Conservation (phyloP, 2,888 invertebrate genomes). For the Volucella inflata region DNA sequence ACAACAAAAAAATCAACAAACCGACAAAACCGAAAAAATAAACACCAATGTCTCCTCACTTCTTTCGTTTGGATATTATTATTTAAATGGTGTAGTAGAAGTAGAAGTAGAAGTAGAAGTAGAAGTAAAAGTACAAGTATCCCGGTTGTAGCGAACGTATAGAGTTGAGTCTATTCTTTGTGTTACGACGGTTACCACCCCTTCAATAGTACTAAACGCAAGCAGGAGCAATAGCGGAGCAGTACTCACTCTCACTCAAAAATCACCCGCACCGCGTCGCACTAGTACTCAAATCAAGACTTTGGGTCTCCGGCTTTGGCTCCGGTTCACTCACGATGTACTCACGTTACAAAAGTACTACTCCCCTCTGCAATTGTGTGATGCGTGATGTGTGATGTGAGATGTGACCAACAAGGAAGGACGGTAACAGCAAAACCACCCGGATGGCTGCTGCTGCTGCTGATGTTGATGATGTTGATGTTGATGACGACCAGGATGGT, state of each 20-base stretch:
- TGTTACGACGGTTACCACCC: slow-evolving; percentile 66
- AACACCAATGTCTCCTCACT: slow-evolving; percentile 16
- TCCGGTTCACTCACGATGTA: background rate
- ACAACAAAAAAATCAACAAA: background rate
- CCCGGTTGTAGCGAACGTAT: slow-evolving; percentile 61
- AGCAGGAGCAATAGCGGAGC: slow-evolving; percentile 1
- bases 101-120: too few relatives aligned
- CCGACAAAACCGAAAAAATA: background rate
- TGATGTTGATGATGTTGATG: slow-evolving; percentile 32
- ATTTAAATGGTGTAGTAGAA: slow-evolving; percentile 22
- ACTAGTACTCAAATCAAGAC: slow-evolving; percentile 34
- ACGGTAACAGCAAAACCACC: slow-evolving; percentile 33
- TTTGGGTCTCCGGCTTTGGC: too few relatives aligned
- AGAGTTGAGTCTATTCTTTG: slow-evolving; percentile 11
- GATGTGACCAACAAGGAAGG: slow-evolving; percentile 62
- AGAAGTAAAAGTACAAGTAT: slow-evolving; percentile 40
- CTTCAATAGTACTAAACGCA: slow-evolving; percentile 62
- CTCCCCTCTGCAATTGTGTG: slow-evolving; percentile 37
- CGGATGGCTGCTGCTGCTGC: slow-evolving; percentile 48
- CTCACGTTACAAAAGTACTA: slow-evolving; percentile 11
- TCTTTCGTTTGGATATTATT: slow-evolving; percentile 1
- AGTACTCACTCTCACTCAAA: slow-evolving; percentile 57
- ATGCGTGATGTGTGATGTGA: slow-evolving; percentile 1
- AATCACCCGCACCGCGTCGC: slow-evolving; percentile 59
- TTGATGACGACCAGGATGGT: slow-evolving; percentile 38